A percentile compares a stretch with the other conserved stretches of the same genome.
Conservation (phyloP, 2,113 vertebrate species). For the Mugil cephalus region DNA sequence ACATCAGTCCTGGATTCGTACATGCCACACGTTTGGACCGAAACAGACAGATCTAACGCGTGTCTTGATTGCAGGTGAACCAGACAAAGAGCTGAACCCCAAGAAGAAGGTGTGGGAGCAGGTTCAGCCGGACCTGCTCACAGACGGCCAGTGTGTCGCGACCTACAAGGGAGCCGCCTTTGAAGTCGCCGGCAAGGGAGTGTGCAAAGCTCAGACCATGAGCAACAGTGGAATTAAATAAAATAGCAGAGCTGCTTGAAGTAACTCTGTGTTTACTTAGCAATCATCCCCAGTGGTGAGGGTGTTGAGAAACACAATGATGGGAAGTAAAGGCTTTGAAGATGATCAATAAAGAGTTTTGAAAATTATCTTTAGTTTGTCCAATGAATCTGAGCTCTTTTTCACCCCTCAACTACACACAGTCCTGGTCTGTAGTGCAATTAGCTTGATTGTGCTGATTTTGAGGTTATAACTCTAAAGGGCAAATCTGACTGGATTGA, state of each 20-base stretch:
- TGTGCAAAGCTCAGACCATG: slow-evolving; percentile 95
- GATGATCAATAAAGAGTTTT: slow-evolving; percentile 74
- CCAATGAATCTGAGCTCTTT: background rate
- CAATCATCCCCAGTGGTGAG: slow-evolving; percentile 41
- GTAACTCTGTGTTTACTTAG: slow-evolving; percentile 40
- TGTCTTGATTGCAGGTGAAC: slow-evolving; percentile 86
- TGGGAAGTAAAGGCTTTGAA: slow-evolving; percentile 66
- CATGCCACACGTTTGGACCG: slow-evolving; percentile 1
- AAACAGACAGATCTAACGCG: background rate
- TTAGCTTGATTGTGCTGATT: slow-evolving; percentile 59
- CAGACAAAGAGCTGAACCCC: slow-evolving; percentile 97
- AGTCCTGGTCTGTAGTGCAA: slow-evolving; percentile 24
- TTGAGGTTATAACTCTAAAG: slow-evolving; percentile 27
- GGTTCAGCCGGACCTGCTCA: slow-evolving; percentile 93
- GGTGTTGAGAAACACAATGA: slow-evolving; percentile 31
- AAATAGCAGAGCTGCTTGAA: slow-evolving; percentile 61
- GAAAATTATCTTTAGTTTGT: slow-evolving; percentile 29
- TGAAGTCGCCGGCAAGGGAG: slow-evolving; percentile 92
- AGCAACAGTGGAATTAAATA: slow-evolving; percentile 94
- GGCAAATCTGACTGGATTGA: slow-evolving; percentile 8
- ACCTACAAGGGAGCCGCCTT: slow-evolving; percentile 94
- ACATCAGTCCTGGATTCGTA: background rate
- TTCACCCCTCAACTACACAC: slow-evolving; percentile 21
- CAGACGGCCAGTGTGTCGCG: slow-evolving; percentile 89
- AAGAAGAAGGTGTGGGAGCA: slow-evolving; percentile 99